phyloP scores from a whole-genome alignment of 2,888 invertebrate species.

The Embidobia sp. region DNA sequence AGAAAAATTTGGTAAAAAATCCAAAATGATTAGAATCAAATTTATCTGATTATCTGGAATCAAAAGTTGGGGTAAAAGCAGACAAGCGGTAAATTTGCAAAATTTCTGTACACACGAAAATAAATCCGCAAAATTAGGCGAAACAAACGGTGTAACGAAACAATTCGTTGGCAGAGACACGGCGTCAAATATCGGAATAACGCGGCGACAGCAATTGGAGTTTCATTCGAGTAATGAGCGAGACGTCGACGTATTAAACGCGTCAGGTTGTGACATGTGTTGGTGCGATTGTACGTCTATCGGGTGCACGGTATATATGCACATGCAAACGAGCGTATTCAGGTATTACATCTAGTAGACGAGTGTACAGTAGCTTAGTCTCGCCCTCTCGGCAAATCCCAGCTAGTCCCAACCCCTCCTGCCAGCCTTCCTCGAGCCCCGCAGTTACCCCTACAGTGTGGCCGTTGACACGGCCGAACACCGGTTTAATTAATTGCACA shows the following conservation, averaged over 20 bases:
- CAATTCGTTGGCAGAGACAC: conserved; percentile 31
- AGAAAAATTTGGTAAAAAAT: too few species aligned
- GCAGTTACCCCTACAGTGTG: conserved; percentile 66
- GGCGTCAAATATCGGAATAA: conserved; percentile 43
- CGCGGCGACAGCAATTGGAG: conserved; percentile 51
- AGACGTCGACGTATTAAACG: conserved; percentile 66
- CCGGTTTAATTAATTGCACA: conserved; percentile 76
- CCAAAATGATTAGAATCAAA: too few species aligned
- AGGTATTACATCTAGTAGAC: conserved; percentile 78
- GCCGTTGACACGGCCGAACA: conserved; percentile 74
- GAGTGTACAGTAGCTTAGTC: conserved; percentile 72
- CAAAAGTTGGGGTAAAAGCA: too few species aligned
- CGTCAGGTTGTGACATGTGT: conserved; percentile 64
- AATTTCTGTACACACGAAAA: too few species aligned
- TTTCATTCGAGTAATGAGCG: conserved; percentile 60
- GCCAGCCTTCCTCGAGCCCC: conserved; percentile 52
- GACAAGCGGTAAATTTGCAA: too few species aligned
- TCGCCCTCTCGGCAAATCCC: conserved; percentile 73
- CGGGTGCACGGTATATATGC: conserved; percentile 58
- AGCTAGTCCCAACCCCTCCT: conserved; percentile 65
- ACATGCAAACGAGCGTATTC: conserved; percentile 76
- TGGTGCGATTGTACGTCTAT: conserved; percentile 62
- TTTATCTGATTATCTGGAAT: too few species aligned
- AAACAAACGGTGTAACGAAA: conserved; percentile 24
- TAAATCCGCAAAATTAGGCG: too few species aligned